Percentiles rank a stretch among this genome's conserved stretches.
These are phyloP conservation scores for Tychaedon coryphoeus DNA, from an alignment of 2,113 vertebrate genomes.

Conservation along the genomic window DNA sequence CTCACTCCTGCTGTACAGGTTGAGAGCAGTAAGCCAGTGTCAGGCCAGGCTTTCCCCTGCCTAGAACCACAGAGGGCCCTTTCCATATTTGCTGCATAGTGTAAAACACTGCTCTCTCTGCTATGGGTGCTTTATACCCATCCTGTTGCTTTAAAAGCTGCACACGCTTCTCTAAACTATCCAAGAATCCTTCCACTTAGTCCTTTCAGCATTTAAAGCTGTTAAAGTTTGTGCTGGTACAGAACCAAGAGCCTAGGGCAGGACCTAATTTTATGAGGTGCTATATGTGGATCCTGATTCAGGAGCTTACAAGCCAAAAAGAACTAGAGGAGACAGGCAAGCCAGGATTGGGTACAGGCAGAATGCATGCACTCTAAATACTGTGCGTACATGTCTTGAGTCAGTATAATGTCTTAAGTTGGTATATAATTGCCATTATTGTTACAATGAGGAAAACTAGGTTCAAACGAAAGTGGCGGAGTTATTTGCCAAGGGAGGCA, in stretches of 20 bases:
- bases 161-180: background rate
- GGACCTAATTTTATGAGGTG: background rate
- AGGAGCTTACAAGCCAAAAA: background rate
- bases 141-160: background rate
- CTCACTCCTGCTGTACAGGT: background rate
- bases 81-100: accelerated
- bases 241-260: background rate
- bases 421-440: background rate
- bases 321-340: background rate
- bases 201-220: background rate
- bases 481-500: background rate
- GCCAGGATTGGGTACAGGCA: background rate
- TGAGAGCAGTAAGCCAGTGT: background rate
- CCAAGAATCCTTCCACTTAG: background rate
- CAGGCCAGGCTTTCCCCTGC: background rate
- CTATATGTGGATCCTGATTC: background rate
- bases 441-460: background rate
- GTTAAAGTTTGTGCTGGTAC: background rate
- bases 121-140: background rate
- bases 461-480: background rate
- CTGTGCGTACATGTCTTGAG: background rate
- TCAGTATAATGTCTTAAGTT: background rate
- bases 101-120: background rate
- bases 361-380: background rate
- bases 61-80: background rate